These are phyloP conservation scores for Gryon sp. DNA, from an alignment of 1,140 invertebrate genomes.

Conservation along the genomic window DNA sequence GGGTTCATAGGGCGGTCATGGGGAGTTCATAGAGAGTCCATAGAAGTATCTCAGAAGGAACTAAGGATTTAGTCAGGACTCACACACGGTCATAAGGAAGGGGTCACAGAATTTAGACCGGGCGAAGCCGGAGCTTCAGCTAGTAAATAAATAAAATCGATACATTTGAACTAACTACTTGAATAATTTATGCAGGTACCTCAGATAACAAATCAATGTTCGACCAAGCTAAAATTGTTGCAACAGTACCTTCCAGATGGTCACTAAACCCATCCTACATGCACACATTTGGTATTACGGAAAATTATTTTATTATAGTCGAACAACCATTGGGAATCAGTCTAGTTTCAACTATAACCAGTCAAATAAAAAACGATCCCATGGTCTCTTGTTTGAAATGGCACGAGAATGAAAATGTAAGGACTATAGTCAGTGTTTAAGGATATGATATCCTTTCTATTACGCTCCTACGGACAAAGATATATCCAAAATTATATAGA, in stretches of 20 bases:
- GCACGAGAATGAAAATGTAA: conserved; percentile 85
- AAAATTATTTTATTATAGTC: conserved; percentile 90
- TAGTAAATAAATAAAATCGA: no score
- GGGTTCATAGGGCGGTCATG: no score
- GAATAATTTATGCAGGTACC: conserved; percentile 54
- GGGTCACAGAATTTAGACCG: no score
- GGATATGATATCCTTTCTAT: no score
- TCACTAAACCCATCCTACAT: conserved; percentile 89
- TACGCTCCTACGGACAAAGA: no score
- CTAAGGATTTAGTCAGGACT: no score
- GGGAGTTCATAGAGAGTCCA: no score
- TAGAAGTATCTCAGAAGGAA: no score
- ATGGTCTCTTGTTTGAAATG: conserved; percentile 84
- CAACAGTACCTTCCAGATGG: conserved; percentile 86
- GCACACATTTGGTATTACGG: conserved; percentile 93
- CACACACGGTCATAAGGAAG: no score
- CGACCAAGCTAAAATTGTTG: conserved; percentile 85
- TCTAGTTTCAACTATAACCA: conserved; percentile 80
- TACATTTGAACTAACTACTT: neutral
- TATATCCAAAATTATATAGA: no score
- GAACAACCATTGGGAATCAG: conserved; percentile 91
- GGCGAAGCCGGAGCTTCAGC: no score
- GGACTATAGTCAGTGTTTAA: no score
- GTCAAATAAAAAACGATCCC: conserved; percentile 83
- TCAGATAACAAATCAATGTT: conserved; percentile 82